phyloP scores from a whole-genome alignment of 2,888 invertebrate species.

The Athalia rosae region DNA sequence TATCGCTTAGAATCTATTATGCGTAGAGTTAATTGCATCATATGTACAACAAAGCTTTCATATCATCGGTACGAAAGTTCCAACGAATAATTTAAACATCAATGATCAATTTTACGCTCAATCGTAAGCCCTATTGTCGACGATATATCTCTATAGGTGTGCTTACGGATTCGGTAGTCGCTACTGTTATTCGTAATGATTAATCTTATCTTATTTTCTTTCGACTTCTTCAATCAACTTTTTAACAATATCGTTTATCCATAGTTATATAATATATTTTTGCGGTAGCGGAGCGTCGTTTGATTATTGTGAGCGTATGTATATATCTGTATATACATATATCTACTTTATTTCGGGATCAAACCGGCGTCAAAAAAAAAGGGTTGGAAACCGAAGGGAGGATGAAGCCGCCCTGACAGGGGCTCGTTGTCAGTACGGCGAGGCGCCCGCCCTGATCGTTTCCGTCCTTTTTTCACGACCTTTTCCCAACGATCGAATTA shows the following conservation, averaged over 20 bases:
- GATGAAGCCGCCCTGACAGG: constrained; percentile 51
- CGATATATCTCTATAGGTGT: not conserved
- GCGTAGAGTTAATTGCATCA: constrained; percentile 11
- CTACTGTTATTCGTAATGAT: constrained; percentile 7
- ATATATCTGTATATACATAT: too few relatives aligned
- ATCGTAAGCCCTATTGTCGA: not conserved
- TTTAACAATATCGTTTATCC: constrained; percentile 9
- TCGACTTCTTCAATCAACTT: not conserved
- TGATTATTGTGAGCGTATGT: not conserved
- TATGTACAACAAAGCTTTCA: constrained; percentile 35
- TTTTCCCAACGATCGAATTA: constrained; percentile 33
- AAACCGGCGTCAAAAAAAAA: constrained; percentile 6
- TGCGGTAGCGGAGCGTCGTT: not conserved
- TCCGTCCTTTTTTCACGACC: constrained; percentile 48
- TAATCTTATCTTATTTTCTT: not conserved
- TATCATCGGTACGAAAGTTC: constrained; percentile 35
- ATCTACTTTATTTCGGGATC: constrained; percentile 32
- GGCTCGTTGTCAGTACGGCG: constrained; percentile 52
- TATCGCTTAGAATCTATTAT: constrained; percentile 2
- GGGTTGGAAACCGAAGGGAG: constrained; percentile 47
- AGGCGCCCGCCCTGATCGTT: constrained; percentile 49
- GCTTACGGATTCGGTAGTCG: not conserved
- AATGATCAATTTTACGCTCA: constrained; percentile 3
- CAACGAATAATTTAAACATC: constrained; percentile 31
- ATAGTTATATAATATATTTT: constrained; percentile 18